phyloP scores from a whole-genome alignment of 2,797 vertebrate species.

The Cyclura pinguis region DNA sequence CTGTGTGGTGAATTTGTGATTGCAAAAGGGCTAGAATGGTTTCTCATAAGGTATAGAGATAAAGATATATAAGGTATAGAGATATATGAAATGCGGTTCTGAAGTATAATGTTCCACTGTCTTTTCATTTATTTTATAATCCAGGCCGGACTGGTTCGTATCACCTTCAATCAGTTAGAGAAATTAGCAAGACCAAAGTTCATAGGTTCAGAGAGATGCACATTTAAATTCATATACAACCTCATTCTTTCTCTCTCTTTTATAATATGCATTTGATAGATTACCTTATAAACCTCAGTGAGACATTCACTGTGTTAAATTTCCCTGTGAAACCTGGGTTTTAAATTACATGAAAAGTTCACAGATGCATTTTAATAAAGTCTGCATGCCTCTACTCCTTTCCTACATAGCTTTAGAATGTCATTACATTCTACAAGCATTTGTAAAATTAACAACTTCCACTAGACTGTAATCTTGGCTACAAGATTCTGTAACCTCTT shows the following conservation, averaged over 20 bases:
- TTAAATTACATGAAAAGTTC: constrained; percentile 36
- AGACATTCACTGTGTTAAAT: constrained; percentile 28
- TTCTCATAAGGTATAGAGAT: too few relatives aligned
- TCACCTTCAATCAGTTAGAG: not conserved
- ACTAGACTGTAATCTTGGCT: constrained; percentile 35
- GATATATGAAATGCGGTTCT: too few relatives aligned
- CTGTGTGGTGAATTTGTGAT: not conserved
- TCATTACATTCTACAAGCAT: constrained; percentile 33
- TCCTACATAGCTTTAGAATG: constrained; percentile 3
- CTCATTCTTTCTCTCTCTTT: not conserved
- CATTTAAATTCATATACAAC: too few relatives aligned
- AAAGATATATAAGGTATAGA: too few relatives aligned
- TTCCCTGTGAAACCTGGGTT: constrained; percentile 8
- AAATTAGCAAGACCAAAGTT: not conserved
- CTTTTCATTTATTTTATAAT: not conserved
- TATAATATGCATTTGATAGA: not conserved
- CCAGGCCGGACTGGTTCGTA: not conserved
- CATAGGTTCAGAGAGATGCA: not conserved
- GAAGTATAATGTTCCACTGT: too few relatives aligned
- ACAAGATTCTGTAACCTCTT: constrained; percentile 51
- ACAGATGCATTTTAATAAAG: constrained; percentile 30
- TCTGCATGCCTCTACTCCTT: not conserved
- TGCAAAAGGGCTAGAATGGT: too few relatives aligned
- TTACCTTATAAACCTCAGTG: constrained; percentile 1
- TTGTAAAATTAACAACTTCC: constrained; percentile 43